Evolutionary conservation across 2,888 invertebrate genomes (phyloP).

Genomic region (Limnephilus auricula): DNA sequence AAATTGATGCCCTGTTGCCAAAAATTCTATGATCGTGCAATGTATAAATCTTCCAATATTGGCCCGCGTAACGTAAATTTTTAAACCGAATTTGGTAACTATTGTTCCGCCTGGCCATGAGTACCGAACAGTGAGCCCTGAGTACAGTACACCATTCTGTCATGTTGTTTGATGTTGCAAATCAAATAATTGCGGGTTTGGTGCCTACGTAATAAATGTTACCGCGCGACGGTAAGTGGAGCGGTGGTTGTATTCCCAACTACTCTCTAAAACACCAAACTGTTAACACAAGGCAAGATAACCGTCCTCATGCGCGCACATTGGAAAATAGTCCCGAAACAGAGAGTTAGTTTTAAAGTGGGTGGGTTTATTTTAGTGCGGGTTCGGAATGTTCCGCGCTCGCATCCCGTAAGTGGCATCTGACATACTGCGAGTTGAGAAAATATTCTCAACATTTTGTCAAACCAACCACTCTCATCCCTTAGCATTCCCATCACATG

Average conservation of each 20-base stretch:
- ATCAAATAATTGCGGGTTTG: neutral
- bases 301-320: neutral
- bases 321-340: neutral
- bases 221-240: neutral
- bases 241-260: neutral
- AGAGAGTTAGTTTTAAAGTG: neutral
- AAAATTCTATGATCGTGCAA: neutral
- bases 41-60: neutral
- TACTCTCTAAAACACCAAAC: neutral
- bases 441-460: slow-evolving; percentile 2
- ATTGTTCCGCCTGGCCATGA: neutral
- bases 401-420: neutral
- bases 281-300: neutral
- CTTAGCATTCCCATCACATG: neutral
- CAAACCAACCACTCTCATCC: neutral
- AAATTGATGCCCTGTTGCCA: neutral
- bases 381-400: neutral
- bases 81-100: neutral
- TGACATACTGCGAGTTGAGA: slow-evolving; percentile 2
- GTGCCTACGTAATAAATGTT: neutral
- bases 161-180: neutral
- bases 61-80: neutral
- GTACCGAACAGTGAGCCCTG: neutral
- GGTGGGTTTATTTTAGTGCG: neutral
- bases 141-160: neutral